phyloP scores from a whole-genome alignment of 2,113 vertebrate species.

The Oreocharis arfaki region DNA sequence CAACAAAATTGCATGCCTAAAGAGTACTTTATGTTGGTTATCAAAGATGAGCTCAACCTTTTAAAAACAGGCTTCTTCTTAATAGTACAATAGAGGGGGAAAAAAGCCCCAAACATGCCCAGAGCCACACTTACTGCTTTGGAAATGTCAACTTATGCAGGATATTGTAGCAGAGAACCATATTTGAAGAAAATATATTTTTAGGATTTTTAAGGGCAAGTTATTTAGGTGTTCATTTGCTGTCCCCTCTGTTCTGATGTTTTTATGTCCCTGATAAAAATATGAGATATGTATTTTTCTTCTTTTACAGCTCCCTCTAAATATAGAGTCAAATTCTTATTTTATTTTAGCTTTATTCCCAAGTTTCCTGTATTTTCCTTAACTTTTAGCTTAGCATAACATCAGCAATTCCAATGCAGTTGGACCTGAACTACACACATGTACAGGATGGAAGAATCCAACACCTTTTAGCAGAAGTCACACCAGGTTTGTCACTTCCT shows the following conservation, averaged over 20 bases:
- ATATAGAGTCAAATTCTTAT: background rate
- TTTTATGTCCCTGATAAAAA: background rate
- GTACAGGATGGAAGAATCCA: background rate
- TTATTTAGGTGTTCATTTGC: background rate
- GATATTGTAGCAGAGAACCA: fast-evolving
- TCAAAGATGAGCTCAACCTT: background rate
- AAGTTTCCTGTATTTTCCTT: background rate
- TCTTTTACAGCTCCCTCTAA: background rate
- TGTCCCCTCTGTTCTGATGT: background rate
- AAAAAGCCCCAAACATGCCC: background rate
- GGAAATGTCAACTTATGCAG: background rate
- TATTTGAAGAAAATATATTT: background rate
- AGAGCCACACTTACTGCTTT: background rate
- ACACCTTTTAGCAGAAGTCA: background rate
- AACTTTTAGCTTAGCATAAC: background rate
- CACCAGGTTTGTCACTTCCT: background rate
- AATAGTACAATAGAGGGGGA: background rate
- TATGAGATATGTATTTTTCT: background rate
- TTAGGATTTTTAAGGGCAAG: background rate
- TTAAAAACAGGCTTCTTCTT: background rate
- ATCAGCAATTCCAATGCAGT: background rate
- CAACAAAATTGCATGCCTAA: background rate
- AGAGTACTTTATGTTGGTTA: background rate
- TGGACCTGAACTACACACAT: background rate
- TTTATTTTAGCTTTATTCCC: background rate